These are phyloP conservation scores for Siphamia tubifer DNA, from an alignment of 2,113 vertebrate genomes.

Conservation along the genomic window DNA sequence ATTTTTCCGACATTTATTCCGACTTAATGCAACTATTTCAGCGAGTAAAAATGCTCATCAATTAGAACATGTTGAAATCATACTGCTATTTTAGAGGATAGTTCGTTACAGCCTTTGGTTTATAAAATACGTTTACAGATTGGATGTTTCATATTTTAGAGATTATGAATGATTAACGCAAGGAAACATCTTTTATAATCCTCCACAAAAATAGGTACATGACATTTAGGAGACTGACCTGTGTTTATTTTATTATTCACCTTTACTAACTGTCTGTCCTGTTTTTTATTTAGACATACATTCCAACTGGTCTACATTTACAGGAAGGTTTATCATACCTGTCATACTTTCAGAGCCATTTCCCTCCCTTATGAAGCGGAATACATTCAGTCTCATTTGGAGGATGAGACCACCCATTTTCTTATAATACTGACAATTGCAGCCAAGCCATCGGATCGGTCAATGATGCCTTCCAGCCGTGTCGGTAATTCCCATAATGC, in stretches of 20 bases:
- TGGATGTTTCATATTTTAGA: background rate
- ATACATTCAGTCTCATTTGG: slow-evolving; percentile 50
- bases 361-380: slow-evolving; percentile 60
- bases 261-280: slow-evolving; percentile 21
- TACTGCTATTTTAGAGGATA: too few species aligned
- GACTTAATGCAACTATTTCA: background rate
- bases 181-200: background rate
- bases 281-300: slow-evolving; percentile 31
- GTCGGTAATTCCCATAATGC: slow-evolving; percentile 30
- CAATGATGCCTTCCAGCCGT: slow-evolving; percentile 16
- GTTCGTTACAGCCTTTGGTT: background rate
- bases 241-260: slow-evolving; percentile 31
- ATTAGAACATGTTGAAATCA: background rate
- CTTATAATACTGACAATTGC: background rate
- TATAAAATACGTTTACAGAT: background rate
- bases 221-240: background rate
- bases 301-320: slow-evolving; percentile 63
- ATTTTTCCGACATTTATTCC: too few species aligned
- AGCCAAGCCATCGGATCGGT: slow-evolving; percentile 27
- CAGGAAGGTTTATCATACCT: slow-evolving; percentile 65
- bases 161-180: background rate
- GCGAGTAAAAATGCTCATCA: background rate
- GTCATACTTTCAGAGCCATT: slow-evolving; percentile 63
- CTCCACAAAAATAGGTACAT: background rate
- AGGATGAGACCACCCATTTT: slow-evolving; percentile 44